Percentiles rank a stretch among this genome's conserved stretches.
These are phyloP conservation scores for Tiliqua scincoides DNA, from an alignment of 2,113 vertebrate species.

Conservation along the genomic window DNA sequence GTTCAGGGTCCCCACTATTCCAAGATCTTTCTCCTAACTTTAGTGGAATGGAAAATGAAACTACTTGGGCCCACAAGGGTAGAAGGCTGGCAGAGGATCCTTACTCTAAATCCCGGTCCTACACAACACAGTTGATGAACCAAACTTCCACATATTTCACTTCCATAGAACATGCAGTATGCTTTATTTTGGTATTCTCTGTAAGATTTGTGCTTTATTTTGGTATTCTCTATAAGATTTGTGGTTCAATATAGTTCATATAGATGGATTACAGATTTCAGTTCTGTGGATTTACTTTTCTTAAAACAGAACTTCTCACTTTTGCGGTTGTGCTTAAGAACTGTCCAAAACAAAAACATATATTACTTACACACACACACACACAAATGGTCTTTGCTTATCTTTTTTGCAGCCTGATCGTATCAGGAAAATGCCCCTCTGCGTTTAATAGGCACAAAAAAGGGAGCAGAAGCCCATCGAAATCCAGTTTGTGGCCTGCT, in stretches of 20 bases:
- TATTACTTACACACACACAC: not conserved
- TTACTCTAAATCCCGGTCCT: not conserved
- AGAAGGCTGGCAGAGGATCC: not conserved
- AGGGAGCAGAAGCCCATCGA: not conserved
- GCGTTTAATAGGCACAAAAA: not conserved
- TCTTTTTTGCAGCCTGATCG: no score
- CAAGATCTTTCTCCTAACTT: not conserved
- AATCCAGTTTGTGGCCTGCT: not conserved
- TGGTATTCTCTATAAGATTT: not conserved
- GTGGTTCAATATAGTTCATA: no score
- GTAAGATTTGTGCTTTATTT: not conserved
- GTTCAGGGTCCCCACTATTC: not conserved
- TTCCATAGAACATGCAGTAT: not conserved
- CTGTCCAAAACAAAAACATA: no score
- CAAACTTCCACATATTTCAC: no score
- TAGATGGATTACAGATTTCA: no score
- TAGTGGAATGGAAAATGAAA: not conserved
- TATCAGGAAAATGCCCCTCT: not conserved
- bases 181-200: not conserved
- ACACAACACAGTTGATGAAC: not conserved
- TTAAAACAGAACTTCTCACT: no score
- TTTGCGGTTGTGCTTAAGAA: no score
- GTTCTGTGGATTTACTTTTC: no score
- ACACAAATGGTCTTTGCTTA: not conserved
- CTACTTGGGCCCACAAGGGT: not conserved